Conservation (phyloP, 2,113 vertebrate species). For the Vidua chalybeata region DNA sequence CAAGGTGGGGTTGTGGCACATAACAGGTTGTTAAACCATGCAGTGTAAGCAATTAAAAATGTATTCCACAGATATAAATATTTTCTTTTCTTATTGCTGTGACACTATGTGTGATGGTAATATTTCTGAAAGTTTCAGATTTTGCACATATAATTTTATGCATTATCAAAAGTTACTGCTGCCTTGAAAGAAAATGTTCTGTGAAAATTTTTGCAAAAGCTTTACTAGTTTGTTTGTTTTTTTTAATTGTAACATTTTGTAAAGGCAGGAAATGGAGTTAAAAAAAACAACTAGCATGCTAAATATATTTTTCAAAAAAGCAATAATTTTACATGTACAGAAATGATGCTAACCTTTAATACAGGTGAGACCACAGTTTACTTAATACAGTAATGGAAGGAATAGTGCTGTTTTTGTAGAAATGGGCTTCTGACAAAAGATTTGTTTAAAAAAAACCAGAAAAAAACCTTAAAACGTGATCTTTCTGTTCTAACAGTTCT, state of each 20-base stretch:
- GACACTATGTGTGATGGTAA: conserved; percentile 77
- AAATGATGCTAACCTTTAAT: conserved; percentile 82
- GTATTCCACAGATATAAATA: conserved; percentile 74
- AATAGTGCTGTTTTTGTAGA: conserved; percentile 76
- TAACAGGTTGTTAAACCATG: conserved; percentile 75
- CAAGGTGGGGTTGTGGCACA: conserved; percentile 68
- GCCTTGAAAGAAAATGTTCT: conserved; percentile 85
- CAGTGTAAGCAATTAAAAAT: conserved; percentile 68
- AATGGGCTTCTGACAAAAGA: conserved; percentile 76
- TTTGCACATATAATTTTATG: conserved; percentile 88
- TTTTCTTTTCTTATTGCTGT: conserved; percentile 73
- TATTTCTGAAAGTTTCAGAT: conserved; percentile 76
- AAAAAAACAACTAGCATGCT: conserved; percentile 77
- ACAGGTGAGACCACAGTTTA: conserved; percentile 78
- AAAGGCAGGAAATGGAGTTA: conserved; percentile 79
- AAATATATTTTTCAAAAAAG: conserved; percentile 86
- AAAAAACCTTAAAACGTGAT: conserved; percentile 48
- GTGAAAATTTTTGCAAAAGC: conserved; percentile 84
- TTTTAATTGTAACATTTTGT: conserved; percentile 82
- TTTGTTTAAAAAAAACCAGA: conserved; percentile 61
- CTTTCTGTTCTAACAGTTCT: conserved; percentile 78
- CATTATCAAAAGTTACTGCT: conserved; percentile 84
- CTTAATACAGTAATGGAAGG: conserved; percentile 67
- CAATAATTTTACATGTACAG: conserved; percentile 87
- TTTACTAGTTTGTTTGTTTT: conserved; percentile 76